A percentile compares a stretch with the other conserved stretches of the same genome.
Evolutionary conservation across 2,113 vertebrate species (phyloP).

Genomic region (Platycercus adscitus): DNA sequence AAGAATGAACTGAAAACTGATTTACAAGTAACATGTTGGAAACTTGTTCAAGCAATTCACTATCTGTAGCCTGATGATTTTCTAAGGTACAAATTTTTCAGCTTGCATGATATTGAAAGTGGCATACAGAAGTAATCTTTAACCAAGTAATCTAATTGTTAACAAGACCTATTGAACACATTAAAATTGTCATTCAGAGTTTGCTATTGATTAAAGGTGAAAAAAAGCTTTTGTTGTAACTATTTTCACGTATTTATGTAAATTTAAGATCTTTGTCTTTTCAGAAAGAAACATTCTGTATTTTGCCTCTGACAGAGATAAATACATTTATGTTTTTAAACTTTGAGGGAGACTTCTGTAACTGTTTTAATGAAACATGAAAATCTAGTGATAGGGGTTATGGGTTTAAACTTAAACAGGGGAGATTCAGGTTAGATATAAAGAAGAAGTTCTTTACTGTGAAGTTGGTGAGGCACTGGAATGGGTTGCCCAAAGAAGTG

Average conservation of each 20-base stretch:
- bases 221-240: not conserved
- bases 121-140: not conserved
- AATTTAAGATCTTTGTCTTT: not conserved
- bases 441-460: not conserved
- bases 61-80: not conserved
- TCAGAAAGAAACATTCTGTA: not conserved
- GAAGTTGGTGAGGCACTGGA: not conserved
- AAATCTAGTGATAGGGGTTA: not conserved
- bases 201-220: not conserved
- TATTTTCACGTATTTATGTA: not conserved
- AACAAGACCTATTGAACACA: not conserved
- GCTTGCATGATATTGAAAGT: not conserved
- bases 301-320: not conserved
- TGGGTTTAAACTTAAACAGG: not conserved
- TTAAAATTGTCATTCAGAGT: not conserved
- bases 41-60: not conserved
- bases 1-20: conserved; percentile 2
- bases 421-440: not conserved
- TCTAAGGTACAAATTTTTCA: conserved; percentile 21
- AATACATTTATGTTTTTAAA: not conserved
- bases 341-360: not conserved
- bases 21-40: not conserved
- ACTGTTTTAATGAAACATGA: not conserved
- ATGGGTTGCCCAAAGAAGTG: not conserved
- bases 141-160: not conserved